Base-by-base conservation (phyloP, 2,113 vertebrate species). In the Pagrus major region DNA sequence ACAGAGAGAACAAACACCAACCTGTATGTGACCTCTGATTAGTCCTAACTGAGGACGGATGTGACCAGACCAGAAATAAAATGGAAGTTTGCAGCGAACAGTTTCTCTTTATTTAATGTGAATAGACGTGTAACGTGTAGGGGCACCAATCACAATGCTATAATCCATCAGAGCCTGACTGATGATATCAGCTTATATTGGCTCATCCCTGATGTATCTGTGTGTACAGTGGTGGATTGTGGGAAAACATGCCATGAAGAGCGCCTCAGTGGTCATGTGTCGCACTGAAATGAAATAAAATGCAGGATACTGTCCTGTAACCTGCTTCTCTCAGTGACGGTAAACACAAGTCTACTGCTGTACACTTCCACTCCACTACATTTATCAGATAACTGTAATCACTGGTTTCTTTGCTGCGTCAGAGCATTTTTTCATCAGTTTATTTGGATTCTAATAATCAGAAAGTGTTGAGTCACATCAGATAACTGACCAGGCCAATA, bases 21-120 rank as follows among this genome's bases (percentile, higher is more conserved):
- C 66, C 93, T 95, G 77, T 96, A 94, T 68, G 87, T 90, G 27
- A 83, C 94, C 9, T 29, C 90, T 37, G 67, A 58, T 21, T 58
- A 82, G 21, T 91, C 51, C n/a, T 55, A 27, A 70, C 31, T 9
- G 54, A 64, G 20, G 54, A 29, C 16, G 11, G 14, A 69, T 10
- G 20, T 20, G 12, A 51, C 0, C 20, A 12, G 12, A 11, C 31
- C 25, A 49, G 4, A 37, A 29, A 25, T n/a, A 23, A 5, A 51
- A 29, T 10, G 11, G 10, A 27, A 12, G 12, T 6, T 39, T 33
- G 27, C 39, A 33, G 18, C 18, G 10, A 20, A 37, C 29, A 33
- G 2, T 21, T 21, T 10, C 15, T 27, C 23, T 21, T 23, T 25
- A 59, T n/a, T 25, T 44, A 42, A 44, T 23, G 31, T 23, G 44